Evolutionary conservation across 2,113 vertebrate species (phyloP).

Genomic region (Neoarius graeffei): DNA sequence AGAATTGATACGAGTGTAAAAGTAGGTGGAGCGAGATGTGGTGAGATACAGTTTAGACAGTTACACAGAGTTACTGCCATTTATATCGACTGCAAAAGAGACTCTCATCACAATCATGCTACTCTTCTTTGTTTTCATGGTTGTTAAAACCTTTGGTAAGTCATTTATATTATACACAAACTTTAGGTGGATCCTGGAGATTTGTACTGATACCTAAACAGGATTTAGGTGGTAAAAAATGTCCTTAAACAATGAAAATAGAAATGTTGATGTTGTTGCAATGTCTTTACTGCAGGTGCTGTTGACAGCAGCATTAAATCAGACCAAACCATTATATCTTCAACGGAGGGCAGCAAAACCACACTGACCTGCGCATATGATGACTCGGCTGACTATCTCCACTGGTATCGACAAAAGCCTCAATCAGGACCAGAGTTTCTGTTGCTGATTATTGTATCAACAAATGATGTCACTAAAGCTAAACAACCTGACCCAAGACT

Average conservation of each 20-base stretch:
- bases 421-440: conserved; percentile 30
- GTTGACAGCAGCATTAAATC: not conserved
- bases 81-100: not conserved
- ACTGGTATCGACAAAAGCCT: conserved; percentile 36
- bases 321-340: not conserved
- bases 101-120: not conserved
- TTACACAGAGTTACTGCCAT: not conserved
- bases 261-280: not conserved
- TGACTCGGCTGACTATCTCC: not conserved
- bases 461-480: not conserved
- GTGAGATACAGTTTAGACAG: not conserved
- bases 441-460: not conserved
- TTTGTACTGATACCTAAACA: not conserved
- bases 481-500: not conserved
- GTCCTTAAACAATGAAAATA: not conserved
- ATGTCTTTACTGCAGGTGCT: not conserved
- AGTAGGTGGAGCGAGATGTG: not conserved
- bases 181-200: not conserved
- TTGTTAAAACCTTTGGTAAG: not conserved
- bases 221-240: not conserved
- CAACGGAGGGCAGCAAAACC: conserved; percentile 1
- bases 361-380: conserved; percentile 34
- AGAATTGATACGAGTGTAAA: not conserved
- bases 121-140: not conserved
- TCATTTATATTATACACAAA: not conserved